Evolutionary conservation across 2,797 vertebrate genomes (phyloP).

Genomic region (Ctenochaetus hawaiiensis): DNA sequence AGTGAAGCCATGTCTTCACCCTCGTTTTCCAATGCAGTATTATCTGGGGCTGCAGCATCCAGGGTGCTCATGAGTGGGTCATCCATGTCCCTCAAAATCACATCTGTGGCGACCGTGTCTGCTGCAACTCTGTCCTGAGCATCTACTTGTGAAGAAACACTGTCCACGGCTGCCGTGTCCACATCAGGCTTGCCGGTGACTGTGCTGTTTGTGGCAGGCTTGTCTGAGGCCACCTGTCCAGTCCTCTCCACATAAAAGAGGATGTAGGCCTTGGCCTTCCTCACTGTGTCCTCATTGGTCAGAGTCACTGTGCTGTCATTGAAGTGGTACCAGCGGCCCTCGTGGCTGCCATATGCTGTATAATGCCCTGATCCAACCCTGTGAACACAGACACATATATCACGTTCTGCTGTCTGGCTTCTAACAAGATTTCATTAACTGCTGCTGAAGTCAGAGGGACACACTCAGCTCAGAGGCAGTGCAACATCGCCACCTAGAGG

Average conservation of each 20-base stretch:
- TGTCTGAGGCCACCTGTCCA: slow-evolving; percentile 81
- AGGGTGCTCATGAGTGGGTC: slow-evolving; percentile 21
- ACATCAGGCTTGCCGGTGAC: slow-evolving; percentile 13
- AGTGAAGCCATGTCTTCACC: slow-evolving; percentile 27
- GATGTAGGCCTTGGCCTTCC: slow-evolving; percentile 98
- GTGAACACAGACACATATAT: slow-evolving; percentile 54
- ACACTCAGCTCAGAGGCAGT: background rate
- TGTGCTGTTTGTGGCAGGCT: slow-evolving; percentile 29
- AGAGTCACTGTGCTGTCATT: slow-evolving; percentile 98
- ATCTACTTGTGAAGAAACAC: slow-evolving; percentile 27
- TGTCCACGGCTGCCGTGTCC: slow-evolving; percentile 19
- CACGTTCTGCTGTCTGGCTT: slow-evolving; percentile 45
- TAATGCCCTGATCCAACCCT: slow-evolving; percentile 99
- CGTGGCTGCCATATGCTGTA: slow-evolving; percentile 94
- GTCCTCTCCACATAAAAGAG: slow-evolving; percentile 95
- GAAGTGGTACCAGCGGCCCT: slow-evolving; percentile 97
- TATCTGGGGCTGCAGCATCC: slow-evolving; percentile 28
- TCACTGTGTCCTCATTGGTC: slow-evolving; percentile 93
- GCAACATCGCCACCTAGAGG: slow-evolving; percentile 70
- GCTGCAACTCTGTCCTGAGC: slow-evolving; percentile 36
- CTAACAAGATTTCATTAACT: slow-evolving; percentile 20
- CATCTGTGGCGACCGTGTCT: slow-evolving; percentile 9
- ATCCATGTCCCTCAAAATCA: slow-evolving; percentile 30
- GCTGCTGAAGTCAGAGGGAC: slow-evolving; percentile 3
- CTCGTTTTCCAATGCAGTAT: slow-evolving; percentile 11